Percentiles rank a stretch among this genome's conserved stretches.
Evolutionary conservation across 1,140 invertebrate genomes (phyloP).

Genomic region (Lineus longissimus): DNA sequence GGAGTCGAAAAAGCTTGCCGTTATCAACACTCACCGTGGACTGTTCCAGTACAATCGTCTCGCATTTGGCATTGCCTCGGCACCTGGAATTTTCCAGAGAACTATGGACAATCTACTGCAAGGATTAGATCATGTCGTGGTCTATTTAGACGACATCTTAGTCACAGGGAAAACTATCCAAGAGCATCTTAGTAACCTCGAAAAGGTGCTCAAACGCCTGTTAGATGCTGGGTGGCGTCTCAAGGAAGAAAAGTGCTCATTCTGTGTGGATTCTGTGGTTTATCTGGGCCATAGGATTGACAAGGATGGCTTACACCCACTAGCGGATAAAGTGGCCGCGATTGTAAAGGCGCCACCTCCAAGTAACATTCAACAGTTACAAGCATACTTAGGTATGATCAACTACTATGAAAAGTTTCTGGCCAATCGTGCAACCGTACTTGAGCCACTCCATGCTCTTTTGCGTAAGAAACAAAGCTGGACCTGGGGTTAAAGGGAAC

Average conservation of each 20-base stretch:
- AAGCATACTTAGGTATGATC: constrained; percentile 30
- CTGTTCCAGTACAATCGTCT: constrained; percentile 55
- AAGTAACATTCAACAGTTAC: constrained; percentile 26
- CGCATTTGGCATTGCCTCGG: constrained; percentile 54
- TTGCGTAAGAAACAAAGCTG: constrained; percentile 19
- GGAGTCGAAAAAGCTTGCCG: constrained; percentile 20
- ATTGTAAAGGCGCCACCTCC: constrained; percentile 32
- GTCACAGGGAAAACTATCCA: constrained; percentile 13
- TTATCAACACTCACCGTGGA: constrained; percentile 53
- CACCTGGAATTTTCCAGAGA: constrained; percentile 57
- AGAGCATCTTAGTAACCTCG: constrained; percentile 22
- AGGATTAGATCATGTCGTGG: constrained; percentile 22
- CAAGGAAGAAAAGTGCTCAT: constrained; percentile 9
- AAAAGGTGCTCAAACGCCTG: constrained; percentile 19
- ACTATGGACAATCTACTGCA: constrained; percentile 51
- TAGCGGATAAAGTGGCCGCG: constrained; percentile 30
- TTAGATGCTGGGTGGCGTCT: not conserved
- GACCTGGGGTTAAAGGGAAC: constrained; percentile 19
- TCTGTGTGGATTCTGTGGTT: constrained; percentile 28
- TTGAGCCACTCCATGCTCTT: constrained; percentile 21
- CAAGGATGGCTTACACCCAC: constrained; percentile 22
- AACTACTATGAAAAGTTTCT: constrained; percentile 33
- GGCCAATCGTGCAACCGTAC: constrained; percentile 16
- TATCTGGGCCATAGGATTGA: constrained; percentile 44
- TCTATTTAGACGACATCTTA: constrained; percentile 20